A percentile compares a stretch with the other conserved stretches of the same genome.
phyloP scores from a whole-genome alignment of 2,888 invertebrate species.

The Callimorpha dominula region DNA sequence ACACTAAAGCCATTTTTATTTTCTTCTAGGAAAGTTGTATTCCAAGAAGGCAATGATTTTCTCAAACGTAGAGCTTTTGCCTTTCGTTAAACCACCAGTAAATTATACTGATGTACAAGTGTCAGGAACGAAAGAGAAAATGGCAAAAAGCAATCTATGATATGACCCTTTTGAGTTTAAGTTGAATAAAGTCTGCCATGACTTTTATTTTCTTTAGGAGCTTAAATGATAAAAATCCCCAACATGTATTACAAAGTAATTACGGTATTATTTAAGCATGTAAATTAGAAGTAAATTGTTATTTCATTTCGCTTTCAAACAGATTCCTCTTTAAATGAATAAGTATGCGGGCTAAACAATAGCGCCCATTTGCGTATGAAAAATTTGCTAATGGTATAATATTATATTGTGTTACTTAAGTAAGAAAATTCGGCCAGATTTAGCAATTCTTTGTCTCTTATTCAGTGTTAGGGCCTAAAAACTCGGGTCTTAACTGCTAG shows the following conservation, averaged over 20 bases:
- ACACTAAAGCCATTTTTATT: not conserved
- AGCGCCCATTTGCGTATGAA: slow-evolving; percentile 1
- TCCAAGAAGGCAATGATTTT: not conserved
- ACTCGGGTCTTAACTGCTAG: not conserved
- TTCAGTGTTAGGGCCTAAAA: not conserved
- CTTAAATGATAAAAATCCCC: not conserved
- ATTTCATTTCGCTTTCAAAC: slow-evolving; percentile 23
- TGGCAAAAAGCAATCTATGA: not conserved
- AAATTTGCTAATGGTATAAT: not conserved
- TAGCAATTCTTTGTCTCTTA: not conserved
- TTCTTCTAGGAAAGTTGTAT: not conserved
- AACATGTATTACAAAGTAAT: not conserved
- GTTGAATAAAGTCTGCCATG: not conserved
- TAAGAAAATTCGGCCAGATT: not conserved
- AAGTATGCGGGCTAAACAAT: not conserved
- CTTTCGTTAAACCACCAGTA: not conserved
- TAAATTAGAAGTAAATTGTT: slow-evolving; percentile 34
- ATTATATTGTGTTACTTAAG: not conserved
- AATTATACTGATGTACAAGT: not conserved
- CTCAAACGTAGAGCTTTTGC: not conserved
- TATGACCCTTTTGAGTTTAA: not conserved
- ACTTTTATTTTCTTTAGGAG: not conserved
- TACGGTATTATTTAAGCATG: slow-evolving; percentile 4
- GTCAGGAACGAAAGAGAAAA: not conserved
- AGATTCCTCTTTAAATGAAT: slow-evolving; percentile 15